A percentile compares a stretch with the other conserved stretches of the same genome.
Evolutionary conservation across 2,113 vertebrate genomes (phyloP).

Genomic region (Neomonachus schauinslandi): DNA sequence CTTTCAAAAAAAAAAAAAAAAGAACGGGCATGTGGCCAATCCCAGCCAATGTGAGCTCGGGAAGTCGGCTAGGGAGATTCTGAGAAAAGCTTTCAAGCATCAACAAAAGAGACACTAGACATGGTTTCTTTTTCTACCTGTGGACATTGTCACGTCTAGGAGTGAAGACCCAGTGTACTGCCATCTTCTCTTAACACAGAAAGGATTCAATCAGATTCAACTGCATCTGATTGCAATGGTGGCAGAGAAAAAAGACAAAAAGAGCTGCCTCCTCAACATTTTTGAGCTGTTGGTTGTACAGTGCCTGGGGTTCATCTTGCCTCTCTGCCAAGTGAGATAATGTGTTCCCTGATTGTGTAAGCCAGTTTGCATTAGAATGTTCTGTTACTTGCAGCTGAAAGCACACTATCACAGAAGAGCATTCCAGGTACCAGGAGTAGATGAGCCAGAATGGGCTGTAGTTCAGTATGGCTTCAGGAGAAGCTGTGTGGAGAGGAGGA

Average conservation of each 20-base stretch:
- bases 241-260: slow-evolving; percentile 3
- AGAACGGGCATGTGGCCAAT: neutral
- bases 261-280: neutral
- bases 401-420: neutral
- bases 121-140: neutral
- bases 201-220: neutral
- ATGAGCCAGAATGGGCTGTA: neutral
- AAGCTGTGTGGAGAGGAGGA: neutral
- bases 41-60: neutral
- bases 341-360: neutral
- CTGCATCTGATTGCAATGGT: neutral
- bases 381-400: slow-evolving; percentile 7
- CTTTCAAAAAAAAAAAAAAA: neutral
- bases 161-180: neutral
- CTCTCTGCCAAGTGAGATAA: neutral
- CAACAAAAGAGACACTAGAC: neutral
- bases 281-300: neutral
- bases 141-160: neutral
- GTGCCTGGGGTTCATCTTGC: neutral
- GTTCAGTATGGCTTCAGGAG: neutral
- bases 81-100: neutral
- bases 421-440: neutral
- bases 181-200: neutral
- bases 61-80: neutral
- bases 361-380: neutral